Percentiles rank a stretch among this genome's conserved stretches.
phyloP scores from a whole-genome alignment of 2,888 invertebrate species.

The Chrysina gloriosa region DNA sequence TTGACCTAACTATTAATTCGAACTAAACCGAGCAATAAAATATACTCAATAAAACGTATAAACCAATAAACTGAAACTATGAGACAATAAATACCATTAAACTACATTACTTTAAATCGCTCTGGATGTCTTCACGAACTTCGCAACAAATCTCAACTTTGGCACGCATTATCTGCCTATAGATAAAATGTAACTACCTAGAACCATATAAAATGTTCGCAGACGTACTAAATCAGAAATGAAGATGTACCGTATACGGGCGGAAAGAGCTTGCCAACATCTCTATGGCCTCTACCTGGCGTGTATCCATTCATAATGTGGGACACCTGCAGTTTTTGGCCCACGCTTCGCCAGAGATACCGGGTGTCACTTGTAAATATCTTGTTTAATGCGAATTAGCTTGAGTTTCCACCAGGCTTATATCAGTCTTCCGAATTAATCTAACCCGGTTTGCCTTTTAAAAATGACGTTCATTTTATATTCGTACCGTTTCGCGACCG shows the following conservation, averaged over 20 bases:
- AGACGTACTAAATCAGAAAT: slow-evolving; percentile 50
- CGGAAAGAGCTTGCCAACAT: slow-evolving; percentile 52
- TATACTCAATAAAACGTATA: too few relatives aligned
- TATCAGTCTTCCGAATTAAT: slow-evolving; percentile 37
- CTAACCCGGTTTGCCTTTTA: slow-evolving; percentile 29
- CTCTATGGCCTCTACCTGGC: slow-evolving; percentile 45
- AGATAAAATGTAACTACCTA: slow-evolving; percentile 45
- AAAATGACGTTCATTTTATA: slow-evolving; percentile 35
- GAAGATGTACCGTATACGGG: slow-evolving; percentile 54
- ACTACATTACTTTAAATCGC: slow-evolving; percentile 14
- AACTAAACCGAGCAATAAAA: too few relatives aligned
- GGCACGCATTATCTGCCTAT: slow-evolving; percentile 30
- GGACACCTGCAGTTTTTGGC: slow-evolving; percentile 53
- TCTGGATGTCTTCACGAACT: neutral
- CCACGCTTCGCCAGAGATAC: slow-evolving; percentile 56
- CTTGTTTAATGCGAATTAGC: slow-evolving; percentile 52
- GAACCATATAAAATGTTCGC: slow-evolving; percentile 46
- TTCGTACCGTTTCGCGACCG: slow-evolving; percentile 1
- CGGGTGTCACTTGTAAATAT: slow-evolving; percentile 58
- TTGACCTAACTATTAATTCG: too few relatives aligned
- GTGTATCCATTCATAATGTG: slow-evolving; percentile 36
- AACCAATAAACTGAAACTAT: too few relatives aligned
- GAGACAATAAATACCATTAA: too few relatives aligned
- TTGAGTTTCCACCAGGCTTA: slow-evolving; percentile 45
- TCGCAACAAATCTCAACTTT: slow-evolving; percentile 14